Percentiles rank a stretch among this genome's conserved stretches.
Evolutionary conservation across 2,888 invertebrate species (phyloP).

Genomic region (Pegoplata infirma): DNA sequence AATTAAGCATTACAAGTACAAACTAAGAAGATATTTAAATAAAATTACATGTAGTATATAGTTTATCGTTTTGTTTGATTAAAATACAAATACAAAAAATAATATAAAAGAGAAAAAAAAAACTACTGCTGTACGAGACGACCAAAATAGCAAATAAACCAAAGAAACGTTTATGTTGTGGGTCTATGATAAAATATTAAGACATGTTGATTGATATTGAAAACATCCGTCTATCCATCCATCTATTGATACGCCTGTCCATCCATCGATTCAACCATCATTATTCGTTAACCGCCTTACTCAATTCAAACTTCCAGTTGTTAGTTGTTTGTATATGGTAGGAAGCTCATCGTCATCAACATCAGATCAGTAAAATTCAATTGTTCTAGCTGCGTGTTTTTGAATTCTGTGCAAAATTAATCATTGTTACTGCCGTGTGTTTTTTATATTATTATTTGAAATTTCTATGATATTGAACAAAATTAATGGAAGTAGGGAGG

Average conservation of each 20-base stretch:
- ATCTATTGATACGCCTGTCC: neutral
- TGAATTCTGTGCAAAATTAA: constrained; percentile 36
- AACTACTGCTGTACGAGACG: constrained; percentile 17
- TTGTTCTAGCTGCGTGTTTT: constrained; percentile 44
- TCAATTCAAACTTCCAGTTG: neutral
- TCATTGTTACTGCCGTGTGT: constrained; percentile 5
- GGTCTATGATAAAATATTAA: neutral
- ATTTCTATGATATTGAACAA: constrained; percentile 38
- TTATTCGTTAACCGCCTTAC: neutral
- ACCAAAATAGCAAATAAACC: constrained; percentile 27
- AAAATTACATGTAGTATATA: constrained; percentile 56
- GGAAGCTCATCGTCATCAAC: neutral
- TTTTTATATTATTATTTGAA: constrained; percentile 38
- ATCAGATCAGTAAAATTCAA: neutral
- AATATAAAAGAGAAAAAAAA: constrained; percentile 13
- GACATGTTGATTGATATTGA: neutral
- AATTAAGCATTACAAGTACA: constrained; percentile 58
- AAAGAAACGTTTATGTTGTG: constrained; percentile 14
- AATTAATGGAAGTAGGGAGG: constrained; percentile 34
- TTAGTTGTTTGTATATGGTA: neutral
- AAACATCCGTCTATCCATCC: neutral
- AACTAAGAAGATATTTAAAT: constrained; percentile 57
- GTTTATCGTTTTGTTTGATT: constrained; percentile 45
- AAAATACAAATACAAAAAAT: constrained; percentile 35
- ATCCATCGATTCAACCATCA: neutral